Evolutionary conservation across 2,113 vertebrate species (phyloP), one percentile per base, ranked within the genome.

Genomic region (Haliaeetus leucogaster): DNA sequence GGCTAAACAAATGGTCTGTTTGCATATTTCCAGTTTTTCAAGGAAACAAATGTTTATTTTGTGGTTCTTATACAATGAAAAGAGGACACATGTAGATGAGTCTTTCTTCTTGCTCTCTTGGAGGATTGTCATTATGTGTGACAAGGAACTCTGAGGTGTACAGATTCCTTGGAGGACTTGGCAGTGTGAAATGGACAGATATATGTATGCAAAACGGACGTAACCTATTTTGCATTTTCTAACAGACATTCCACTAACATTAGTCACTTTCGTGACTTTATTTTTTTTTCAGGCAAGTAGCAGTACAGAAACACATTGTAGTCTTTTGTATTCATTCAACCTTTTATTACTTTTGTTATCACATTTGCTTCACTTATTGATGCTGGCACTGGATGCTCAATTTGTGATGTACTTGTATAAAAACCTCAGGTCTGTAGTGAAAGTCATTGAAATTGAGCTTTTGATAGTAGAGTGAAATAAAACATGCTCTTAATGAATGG

Each of bases 381-480:
- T 83, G 59, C 70, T 78, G 79, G 25, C 48, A 20, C n/a, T 88
- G 70, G 63, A 74, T 96, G 66, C 73, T 93, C 87, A 16, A 68
- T 83, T 84, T 93, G 30, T 76, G 80, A 63, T 45, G 52, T 36
- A 50, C 26, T 86, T 22, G 56, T 91, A 32, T 29, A 62, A 74
- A 92, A 90, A 38, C 29, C 38, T 92, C 63, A 59, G 59, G 20
- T 90, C 38, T 78, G 30, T 58, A 47, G 43, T 67, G 42, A 48
- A 84, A 72, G 92, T 93, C 71, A 90, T 95, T 89, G 85, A 70
- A 95, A 86, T 83, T 1, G 16, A 61, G 85, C 56, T 92, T 95
- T 95, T 71, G 67, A 65, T 95, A 59, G 45, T 80, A 76, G 32
- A 47, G 66, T 92, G 87, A 86, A 87, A 68, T 90, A 93, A 93